Base-by-base conservation (phyloP, 2,797 vertebrate genomes). In the Chiroxiphia lanceolata region DNA sequence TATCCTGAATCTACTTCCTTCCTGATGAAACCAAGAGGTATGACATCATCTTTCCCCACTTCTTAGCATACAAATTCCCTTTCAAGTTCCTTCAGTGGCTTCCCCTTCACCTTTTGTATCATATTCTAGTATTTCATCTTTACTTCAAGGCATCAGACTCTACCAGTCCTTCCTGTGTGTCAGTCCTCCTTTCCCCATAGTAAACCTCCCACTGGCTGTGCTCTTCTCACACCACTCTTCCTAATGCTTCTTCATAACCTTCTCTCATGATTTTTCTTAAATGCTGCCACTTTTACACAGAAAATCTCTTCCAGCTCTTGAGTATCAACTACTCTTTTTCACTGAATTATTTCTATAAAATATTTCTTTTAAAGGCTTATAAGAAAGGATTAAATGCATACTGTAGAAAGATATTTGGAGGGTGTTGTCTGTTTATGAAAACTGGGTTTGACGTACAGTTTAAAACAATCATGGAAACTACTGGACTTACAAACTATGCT, bases 21-120 rank as follows among this genome's bases (percentile, higher is more conserved):
- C 29, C 63, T 79, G 70, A 56, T 65, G 27, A 91, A 94, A 86
- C 50, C 59, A 72, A 72, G 85, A 90, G 6, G 3, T 69, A 84
- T 92, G 90, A 90, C 67, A 54, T 71, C 70, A 83, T 40, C 63
- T 79, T 92, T 76, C 40, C 47, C 51, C 26, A 44, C 45, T 85
- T 87, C 78, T 89, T 87, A 67, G 23, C 64, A 71, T 51, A 92
- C 12, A 63, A 57, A 74, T 77, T 93, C 56, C 64, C 53, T 84
- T 90, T 95, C 36, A 89, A 83, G 36, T 77, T 92, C 67, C 78
- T 85, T 93, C 86, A 95, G 26, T 79, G 33, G n/a, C 19, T 94
- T 97, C 40, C 48, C 27, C 78, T 93, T 93, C 75, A 93, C 81
- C 83, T 93, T 95, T 89, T 92, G 83, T 89, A 86, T 90, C 34